Evolutionary conservation across 2,797 vertebrate genomes (phyloP), one percentile per base, ranked within the genome.

Genomic region (Pantherophis vulpinus): DNA sequence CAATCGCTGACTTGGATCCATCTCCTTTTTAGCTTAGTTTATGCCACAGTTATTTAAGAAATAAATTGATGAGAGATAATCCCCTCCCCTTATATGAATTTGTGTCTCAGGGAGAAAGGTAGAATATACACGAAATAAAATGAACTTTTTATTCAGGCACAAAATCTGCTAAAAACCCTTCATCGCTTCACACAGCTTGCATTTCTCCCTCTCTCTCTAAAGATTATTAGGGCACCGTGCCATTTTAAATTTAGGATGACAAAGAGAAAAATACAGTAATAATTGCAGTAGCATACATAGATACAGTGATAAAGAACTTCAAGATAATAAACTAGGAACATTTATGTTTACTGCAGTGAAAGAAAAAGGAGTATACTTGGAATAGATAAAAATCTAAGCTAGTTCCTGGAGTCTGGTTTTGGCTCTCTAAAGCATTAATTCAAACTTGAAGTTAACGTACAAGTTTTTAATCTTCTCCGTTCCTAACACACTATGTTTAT

Each of bases 371-470:
- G 32, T 54, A 51, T 66, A 56, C 51, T 42, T 89, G 27, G n/a
- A 93, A 60, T 51, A 94, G 90, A 94, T 87, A 96, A 95, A 93
- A 95, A 94, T 90, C 32, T 66, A 58, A 94, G 0, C 58, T 0
- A 91, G 87, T 95, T 70, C 51, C 60, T 92, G 92, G 94, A 86
- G 90, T 0, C 0, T 93, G 94, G 88, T 95, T 95, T 95, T 96
- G 95, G 95, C 29, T 91, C 59, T 59, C 83, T 91, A 37, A 93
- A 96, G 93, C 91, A 94, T 95, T 93, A 94, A 88, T 58, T 93
- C 74, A 91, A 16, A 32, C 86, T 93, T 63, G 66, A 93, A 90
- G 11, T 87, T 94, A 93, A 70, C n/a, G 58, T 18, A 27, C 60
- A 7, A 91, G 6, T 89, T 88, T 92, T 96, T 93, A 18, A 93